Percentiles rank a stretch among this genome's conserved stretches.
phyloP scores from a whole-genome alignment of 2,797 vertebrate genomes.

The Gallinago solitaria region DNA sequence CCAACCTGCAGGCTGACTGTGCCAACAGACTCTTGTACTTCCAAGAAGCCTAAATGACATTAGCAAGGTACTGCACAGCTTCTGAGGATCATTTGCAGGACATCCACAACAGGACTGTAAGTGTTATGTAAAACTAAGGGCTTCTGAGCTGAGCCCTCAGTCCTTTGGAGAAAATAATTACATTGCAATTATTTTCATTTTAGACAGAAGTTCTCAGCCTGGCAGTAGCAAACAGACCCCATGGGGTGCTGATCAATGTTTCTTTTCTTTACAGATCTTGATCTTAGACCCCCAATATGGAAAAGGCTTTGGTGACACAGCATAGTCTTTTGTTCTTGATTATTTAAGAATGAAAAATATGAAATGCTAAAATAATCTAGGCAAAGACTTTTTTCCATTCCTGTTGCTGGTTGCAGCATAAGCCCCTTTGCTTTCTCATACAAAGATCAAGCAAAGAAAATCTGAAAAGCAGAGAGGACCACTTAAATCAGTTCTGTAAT shows the following conservation, averaged over 20 bases:
- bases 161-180: background rate
- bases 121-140: background rate
- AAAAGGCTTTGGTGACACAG: background rate
- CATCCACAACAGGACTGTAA: background rate
- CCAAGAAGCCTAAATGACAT: constrained; percentile 25
- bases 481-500: background rate
- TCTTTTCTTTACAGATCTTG: background rate
- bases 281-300: background rate
- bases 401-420: background rate
- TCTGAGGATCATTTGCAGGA: background rate
- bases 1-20: background rate
- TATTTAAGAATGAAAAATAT: background rate
- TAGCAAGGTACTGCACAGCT: background rate
- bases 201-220: background rate
- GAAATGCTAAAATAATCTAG: background rate
- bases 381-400: background rate
- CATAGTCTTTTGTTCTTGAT: background rate
- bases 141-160: background rate
- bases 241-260: background rate
- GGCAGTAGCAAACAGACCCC: background rate
- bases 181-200: background rate
- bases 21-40: background rate
- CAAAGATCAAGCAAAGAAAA: background rate
- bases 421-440: background rate
- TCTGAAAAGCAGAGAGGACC: background rate